A percentile compares a stretch with the other conserved stretches of the same genome.
Evolutionary conservation across 2,113 vertebrate species (phyloP).

Genomic region (Syrmaticus mikado): DNA sequence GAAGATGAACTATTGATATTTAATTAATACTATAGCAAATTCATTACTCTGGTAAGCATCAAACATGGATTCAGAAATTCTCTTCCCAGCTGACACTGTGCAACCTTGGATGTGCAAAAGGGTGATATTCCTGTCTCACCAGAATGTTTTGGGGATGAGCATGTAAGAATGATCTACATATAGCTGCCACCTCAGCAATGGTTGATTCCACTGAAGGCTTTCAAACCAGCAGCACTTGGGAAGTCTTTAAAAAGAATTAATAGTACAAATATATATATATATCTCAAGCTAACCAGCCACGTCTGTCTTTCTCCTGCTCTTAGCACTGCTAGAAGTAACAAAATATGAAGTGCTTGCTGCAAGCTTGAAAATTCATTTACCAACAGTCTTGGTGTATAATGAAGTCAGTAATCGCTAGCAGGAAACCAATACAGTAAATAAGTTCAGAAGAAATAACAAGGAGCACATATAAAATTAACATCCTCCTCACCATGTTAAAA

Average conservation of each 20-base stretch:
- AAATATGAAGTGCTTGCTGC: not conserved
- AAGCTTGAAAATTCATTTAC: not conserved
- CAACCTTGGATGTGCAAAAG: not conserved
- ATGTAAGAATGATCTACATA: not conserved
- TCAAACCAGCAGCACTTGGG: not conserved
- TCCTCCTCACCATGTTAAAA: not conserved
- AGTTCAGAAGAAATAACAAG: not conserved
- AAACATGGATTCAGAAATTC: not conserved
- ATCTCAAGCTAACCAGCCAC: not conserved
- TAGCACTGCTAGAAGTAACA: not conserved
- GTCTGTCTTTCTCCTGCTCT: not conserved
- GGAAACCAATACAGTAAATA: not conserved
- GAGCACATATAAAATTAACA: not conserved
- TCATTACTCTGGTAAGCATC: not conserved
- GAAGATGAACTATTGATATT: not conserved
- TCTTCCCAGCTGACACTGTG: not conserved
- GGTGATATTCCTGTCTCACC: not conserved
- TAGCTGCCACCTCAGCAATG: not conserved
- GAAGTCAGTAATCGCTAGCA: not conserved
- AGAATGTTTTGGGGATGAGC: not conserved
- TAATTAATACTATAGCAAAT: not conserved
- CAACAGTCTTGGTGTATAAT: not conserved
- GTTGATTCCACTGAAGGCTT: not conserved
- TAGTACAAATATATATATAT: not conserved
- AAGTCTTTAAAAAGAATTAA: not conserved